A percentile compares a stretch with the other conserved stretches of the same genome.
Evolutionary conservation across 2,113 vertebrate species (phyloP).

Genomic region (Megaceryle maxima): DNA sequence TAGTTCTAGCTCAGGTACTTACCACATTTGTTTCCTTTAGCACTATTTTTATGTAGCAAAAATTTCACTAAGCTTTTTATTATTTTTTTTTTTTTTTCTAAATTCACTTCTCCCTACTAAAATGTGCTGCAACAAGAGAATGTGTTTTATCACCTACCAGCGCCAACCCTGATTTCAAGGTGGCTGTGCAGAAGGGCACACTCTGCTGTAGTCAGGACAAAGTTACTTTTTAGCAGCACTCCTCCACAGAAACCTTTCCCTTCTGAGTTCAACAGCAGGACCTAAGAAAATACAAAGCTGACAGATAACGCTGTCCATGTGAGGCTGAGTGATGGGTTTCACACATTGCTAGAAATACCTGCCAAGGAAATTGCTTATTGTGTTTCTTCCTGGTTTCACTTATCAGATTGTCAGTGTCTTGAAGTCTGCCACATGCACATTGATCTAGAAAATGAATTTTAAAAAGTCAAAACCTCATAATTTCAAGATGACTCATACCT

Average conservation of each 20-base stretch:
- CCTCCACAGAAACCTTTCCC: constrained; percentile 81
- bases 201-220: constrained; percentile 81
- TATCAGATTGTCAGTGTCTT: background rate
- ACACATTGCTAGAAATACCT: constrained; percentile 74
- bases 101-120: background rate
- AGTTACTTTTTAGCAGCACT: constrained; percentile 76
- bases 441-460: constrained; percentile 47
- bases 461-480: background rate
- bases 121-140: background rate
- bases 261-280: constrained; percentile 64
- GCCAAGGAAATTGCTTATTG: constrained; percentile 82
- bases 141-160: constrained; percentile 69
- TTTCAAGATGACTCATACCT: background rate
- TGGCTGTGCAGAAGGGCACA: constrained; percentile 70
- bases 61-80: background rate
- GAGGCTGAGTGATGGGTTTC: background rate
- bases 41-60: background rate
- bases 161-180: constrained; percentile 37
- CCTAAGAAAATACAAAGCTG: constrained; percentile 65
- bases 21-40: background rate
- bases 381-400: background rate
- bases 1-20: background rate
- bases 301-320: background rate
- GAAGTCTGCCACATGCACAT: constrained; percentile 73
- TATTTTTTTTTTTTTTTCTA: background rate